Conservation (phyloP, 2,888 invertebrate genomes). For the Kryphioiulus occultus region DNA sequence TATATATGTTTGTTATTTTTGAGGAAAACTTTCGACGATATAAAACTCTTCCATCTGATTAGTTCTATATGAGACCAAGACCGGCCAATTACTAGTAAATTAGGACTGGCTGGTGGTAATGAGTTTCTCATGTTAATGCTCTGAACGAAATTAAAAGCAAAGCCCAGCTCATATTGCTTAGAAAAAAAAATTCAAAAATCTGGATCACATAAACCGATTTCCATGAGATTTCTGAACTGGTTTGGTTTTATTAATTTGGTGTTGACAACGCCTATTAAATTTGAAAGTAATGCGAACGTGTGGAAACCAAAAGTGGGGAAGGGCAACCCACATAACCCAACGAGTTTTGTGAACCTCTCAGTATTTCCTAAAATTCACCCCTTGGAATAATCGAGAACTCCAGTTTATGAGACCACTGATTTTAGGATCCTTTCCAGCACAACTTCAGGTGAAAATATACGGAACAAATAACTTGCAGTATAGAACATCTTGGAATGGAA, state of each 20-base stretch:
- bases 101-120: background rate
- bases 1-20: background rate
- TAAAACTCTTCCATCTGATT: background rate
- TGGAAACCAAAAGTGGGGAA: background rate
- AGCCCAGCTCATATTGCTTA: background rate
- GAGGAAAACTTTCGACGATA: background rate
- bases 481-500: no score
- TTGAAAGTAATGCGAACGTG: background rate
- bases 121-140: background rate
- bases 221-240: background rate
- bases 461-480: no score
- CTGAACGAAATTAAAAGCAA: background rate
- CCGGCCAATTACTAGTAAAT: background rate
- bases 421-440: no score
- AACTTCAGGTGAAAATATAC: no score
- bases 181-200: background rate
- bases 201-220: background rate
- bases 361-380: no score
- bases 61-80: background rate
- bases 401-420: no score
- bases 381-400: no score
- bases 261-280: slow-evolving; percentile 14
- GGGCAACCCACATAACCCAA: background rate
- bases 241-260: background rate
- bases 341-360: background rate